These are phyloP conservation scores for Burhinus oedicnemus DNA, from an alignment of 2,113 vertebrate genomes.

Conservation along the genomic window DNA sequence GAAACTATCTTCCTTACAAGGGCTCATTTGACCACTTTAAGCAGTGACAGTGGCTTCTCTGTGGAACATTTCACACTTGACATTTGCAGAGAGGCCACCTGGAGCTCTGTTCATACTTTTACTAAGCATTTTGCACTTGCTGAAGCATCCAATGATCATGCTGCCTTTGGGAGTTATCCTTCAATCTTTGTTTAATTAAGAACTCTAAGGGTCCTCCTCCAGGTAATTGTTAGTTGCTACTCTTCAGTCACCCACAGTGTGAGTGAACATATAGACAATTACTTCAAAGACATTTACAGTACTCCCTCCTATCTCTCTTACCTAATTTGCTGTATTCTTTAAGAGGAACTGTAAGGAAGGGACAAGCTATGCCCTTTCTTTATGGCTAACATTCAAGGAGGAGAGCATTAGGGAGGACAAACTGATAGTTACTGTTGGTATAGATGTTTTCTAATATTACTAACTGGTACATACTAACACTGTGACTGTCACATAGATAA, in stretches of 20 bases:
- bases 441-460: neutral
- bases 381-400: neutral
- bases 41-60: neutral
- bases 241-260: neutral
- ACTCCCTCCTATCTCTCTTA: neutral
- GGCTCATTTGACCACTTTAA: neutral
- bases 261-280: neutral
- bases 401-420: neutral
- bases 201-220: neutral
- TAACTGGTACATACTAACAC: neutral
- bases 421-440: neutral
- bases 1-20: neutral
- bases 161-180: neutral
- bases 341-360: neutral
- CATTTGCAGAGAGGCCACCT: neutral
- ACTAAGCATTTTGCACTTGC: neutral
- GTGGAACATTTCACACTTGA: neutral
- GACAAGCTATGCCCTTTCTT: neutral
- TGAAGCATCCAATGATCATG: neutral
- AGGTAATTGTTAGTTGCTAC: neutral
- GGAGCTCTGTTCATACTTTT: neutral
- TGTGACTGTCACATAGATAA: neutral
- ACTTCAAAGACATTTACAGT: neutral
- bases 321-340: neutral
- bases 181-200: slow-evolving; percentile 1